These are phyloP conservation scores for Graphium colonna DNA, from an alignment of 2,888 invertebrate species.

Conservation along the genomic window DNA sequence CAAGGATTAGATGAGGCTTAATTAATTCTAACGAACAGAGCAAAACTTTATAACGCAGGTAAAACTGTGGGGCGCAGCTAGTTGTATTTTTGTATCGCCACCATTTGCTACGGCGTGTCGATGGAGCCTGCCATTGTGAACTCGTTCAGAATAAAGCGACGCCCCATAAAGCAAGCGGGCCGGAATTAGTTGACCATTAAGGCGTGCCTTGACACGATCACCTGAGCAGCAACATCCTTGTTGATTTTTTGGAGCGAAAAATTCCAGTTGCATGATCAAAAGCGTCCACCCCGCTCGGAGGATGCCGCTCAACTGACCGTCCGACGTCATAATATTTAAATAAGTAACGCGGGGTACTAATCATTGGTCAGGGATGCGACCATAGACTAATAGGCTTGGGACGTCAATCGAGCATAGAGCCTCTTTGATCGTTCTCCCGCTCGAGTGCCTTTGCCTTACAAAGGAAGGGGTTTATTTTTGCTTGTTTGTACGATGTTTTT, in stretches of 20 bases:
- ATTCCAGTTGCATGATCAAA: not conserved
- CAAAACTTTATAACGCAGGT: too few species aligned
- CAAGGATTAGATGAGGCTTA: too few species aligned
- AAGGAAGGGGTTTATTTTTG: not conserved
- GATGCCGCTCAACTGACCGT: not conserved
- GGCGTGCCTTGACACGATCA: slow-evolving; percentile 21
- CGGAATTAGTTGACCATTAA: slow-evolving; percentile 25
- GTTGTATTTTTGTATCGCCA: too few species aligned
- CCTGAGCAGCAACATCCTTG: slow-evolving; percentile 15
- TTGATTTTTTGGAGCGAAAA: slow-evolving; percentile 37
- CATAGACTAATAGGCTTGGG: not conserved
- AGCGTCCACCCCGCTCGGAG: slow-evolving; percentile 13
- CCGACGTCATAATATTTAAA: too few species aligned
- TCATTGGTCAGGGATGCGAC: slow-evolving; percentile 51
- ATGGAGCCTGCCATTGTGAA: not conserved
- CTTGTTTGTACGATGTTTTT: not conserved
- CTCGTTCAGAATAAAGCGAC: not conserved
- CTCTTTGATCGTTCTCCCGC: not conserved
- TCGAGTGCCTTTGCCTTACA: not conserved
- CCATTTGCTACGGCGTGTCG: too few species aligned
- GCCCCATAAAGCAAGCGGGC: slow-evolving; percentile 25
- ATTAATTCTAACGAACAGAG: too few species aligned
- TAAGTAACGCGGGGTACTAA: slow-evolving; percentile 29
- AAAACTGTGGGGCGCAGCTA: too few species aligned
- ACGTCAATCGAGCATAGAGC: not conserved